These are phyloP conservation scores for Erithacus rubecula DNA, from an alignment of 2,797 vertebrate genomes.

Conservation along the genomic window DNA sequence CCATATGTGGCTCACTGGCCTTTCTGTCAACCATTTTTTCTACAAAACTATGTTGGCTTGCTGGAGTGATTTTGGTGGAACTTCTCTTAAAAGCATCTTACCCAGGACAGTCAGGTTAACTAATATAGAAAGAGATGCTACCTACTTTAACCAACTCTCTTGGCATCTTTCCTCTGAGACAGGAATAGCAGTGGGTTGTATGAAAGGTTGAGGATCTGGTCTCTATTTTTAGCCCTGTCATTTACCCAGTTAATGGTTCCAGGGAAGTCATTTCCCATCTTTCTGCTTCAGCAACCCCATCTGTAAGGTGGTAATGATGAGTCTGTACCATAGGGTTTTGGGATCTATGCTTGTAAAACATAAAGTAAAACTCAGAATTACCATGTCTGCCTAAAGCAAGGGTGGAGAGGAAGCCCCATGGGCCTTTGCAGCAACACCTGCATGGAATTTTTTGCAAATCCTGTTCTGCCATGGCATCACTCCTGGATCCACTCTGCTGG, in stretches of 20 bases:
- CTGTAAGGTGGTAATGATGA: constrained; percentile 44
- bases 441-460: neutral
- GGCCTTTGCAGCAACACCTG: neutral
- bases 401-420: neutral
- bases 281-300: constrained; percentile 32
- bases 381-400: neutral
- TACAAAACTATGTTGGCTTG: neutral
- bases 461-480: neutral
- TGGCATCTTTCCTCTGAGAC: neutral
- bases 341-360: neutral
- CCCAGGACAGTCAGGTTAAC: neutral
- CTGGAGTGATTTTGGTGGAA: neutral
- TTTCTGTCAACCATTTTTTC: neutral
- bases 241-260: constrained; percentile 40
- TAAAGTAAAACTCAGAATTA: neutral
- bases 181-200: neutral
- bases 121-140: neutral
- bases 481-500: neutral
- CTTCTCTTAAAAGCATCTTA: neutral
- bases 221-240: constrained; percentile 48
- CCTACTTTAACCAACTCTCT: neutral
- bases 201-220: neutral
- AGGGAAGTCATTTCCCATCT: constrained; percentile 42
- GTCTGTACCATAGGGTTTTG: constrained; percentile 27
- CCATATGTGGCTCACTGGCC: constrained; percentile 31